Base-by-base conservation (phyloP, 2,888 invertebrate species). In the Empis stercorea region DNA sequence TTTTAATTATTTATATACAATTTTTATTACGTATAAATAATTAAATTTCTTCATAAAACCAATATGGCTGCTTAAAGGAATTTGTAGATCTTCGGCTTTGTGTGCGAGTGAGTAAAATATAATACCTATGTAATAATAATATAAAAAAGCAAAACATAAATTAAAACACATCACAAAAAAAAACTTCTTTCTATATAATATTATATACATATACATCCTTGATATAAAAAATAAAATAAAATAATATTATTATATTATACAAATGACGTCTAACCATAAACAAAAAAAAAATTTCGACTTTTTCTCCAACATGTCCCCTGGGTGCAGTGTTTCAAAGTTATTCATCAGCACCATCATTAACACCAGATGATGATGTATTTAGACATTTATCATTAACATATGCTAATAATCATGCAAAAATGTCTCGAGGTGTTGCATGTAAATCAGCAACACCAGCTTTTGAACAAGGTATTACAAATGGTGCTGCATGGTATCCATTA, bases 361-460 rank as follows among this genome's bases (percentile, higher is more conserved):
- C 91, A 23, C 92, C 92, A 1, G 95, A 95, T 63, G 88, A 95
- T 64, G 94, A 94, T 64, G 84, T 92, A 14, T 92, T 93, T 71
- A 82, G 81, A 51, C 87, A 91, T 64, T 66, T 95, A 52, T 84
- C 94, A 7, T 71, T 83, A 54, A 79, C 81, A 4, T 95, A 93
- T 71, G 84, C 93, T 30, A 81, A 80, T 55, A 87, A 87, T 65
- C 93, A 95, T 68, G 83, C 81, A 32, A 86, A 84, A 62, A 94
- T 94, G 93, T 81, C 87, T 48, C 76, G 81, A 32, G 89, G 88
- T 9, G 80, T 84, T 6, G 83, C 87, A 6, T 89, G 89, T 70
- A 84, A 84, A 61, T 76, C 81, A 10, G 81, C 84, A 10, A 76
- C 77, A 42, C 81, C 80, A 7, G 76, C 82, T 41, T 92, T 92